A percentile compares a stretch with the other conserved stretches of the same genome.
These are phyloP conservation scores for Crioceris asparagi DNA, from an alignment of 2,888 invertebrate species.

Conservation along the genomic window DNA sequence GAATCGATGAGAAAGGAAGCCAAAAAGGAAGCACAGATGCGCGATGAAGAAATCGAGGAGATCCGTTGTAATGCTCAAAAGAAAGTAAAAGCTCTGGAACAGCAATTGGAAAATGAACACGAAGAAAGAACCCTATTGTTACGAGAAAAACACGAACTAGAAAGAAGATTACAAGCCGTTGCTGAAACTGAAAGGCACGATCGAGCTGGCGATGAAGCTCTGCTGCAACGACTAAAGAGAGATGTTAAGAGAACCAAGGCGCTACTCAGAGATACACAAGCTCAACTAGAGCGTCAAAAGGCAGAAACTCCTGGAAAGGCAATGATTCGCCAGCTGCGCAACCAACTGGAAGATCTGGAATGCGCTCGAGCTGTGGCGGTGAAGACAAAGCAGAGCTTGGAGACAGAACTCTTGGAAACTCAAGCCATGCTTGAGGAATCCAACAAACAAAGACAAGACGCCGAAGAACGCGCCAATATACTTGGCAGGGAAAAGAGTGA, in stretches of 20 bases:
- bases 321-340: constrained; percentile 41
- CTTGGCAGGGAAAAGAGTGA: constrained; percentile 73
- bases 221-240: constrained; percentile 63
- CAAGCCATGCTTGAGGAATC: constrained; percentile 76
- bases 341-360: constrained; percentile 82
- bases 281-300: constrained; percentile 80
- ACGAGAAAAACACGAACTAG: constrained; percentile 85
- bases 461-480: constrained; percentile 62
- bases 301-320: constrained; percentile 66
- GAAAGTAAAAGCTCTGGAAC: constrained; percentile 86
- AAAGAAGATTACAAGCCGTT: constrained; percentile 69
- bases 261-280: constrained; percentile 81
- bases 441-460: constrained; percentile 59
- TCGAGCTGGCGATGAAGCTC: constrained; percentile 60
- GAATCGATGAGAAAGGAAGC: constrained; percentile 89
- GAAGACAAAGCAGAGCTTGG: constrained; percentile 76
- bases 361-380: constrained; percentile 72
- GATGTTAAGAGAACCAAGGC: constrained; percentile 86
- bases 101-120: constrained; percentile 87
- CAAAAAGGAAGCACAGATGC: constrained; percentile 76
- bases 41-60: constrained; percentile 91
- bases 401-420: constrained; percentile 77
- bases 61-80: constrained; percentile 81
- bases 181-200: constrained; percentile 68
- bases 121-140: constrained; percentile 78